Conservation (phyloP, 2,797 vertebrate genomes). For the Enteromius radiatus region DNA sequence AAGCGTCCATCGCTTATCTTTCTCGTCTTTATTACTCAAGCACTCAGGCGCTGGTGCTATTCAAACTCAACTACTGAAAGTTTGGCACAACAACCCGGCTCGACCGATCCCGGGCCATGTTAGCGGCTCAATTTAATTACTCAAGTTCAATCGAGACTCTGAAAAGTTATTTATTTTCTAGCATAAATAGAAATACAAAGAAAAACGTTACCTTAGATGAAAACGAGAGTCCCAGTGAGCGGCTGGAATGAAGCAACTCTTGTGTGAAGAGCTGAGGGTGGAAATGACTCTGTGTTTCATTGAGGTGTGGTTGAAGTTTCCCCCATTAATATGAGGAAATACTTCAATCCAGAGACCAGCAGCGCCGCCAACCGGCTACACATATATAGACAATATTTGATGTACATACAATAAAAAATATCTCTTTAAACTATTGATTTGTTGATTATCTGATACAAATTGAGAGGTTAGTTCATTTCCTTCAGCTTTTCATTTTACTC, state of each 20-base stretch:
- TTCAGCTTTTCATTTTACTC: not conserved
- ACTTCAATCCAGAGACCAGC: constrained; percentile 21
- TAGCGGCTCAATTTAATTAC: constrained; percentile 18
- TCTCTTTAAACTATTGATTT: not conserved
- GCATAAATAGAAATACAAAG: not conserved
- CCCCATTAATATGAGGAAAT: constrained; percentile 44
- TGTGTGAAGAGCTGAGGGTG: constrained; percentile 11
- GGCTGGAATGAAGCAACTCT: not conserved
- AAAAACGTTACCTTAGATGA: not conserved
- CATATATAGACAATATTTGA: too few relatives aligned
- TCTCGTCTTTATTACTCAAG: not conserved
- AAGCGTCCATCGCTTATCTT: not conserved
- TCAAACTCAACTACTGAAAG: not conserved
- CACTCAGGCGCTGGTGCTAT: not conserved
- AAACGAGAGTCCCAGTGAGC: not conserved
- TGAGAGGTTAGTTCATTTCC: not conserved
- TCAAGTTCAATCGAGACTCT: not conserved
- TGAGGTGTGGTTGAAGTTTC: constrained; percentile 51
- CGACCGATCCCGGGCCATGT: not conserved
- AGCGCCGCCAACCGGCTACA: constrained; percentile 35
- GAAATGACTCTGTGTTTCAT: constrained; percentile 29
- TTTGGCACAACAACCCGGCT: not conserved
- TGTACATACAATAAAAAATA: not conserved
- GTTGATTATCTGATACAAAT: not conserved
- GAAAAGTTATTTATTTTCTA: not conserved